Evolutionary conservation across 2,888 invertebrate genomes (phyloP).

Genomic region (Dysmachus trigonus): DNA sequence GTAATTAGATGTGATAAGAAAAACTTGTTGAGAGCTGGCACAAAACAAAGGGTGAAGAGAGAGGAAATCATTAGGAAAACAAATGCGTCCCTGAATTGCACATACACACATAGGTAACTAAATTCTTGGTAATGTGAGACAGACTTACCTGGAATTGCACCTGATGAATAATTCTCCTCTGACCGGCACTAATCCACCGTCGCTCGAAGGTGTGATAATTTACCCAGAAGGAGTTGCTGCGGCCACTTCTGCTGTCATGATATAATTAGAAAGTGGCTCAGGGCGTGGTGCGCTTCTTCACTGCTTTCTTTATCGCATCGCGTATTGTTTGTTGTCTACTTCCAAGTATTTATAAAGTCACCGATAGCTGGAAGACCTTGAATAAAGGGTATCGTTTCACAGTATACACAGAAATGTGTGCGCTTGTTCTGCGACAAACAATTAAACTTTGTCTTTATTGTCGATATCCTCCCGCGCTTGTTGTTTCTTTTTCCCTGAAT

Average conservation of each 20-base stretch:
- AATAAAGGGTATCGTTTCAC: slow-evolving; percentile 22
- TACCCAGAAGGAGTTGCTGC: not conserved
- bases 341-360: not conserved
- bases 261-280: not conserved
- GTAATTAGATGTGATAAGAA: not conserved
- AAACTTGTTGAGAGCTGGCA: not conserved
- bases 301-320: not conserved
- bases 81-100: not conserved
- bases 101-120: too few species aligned
- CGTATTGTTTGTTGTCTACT: not conserved
- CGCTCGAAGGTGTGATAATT: not conserved
- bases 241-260: not conserved
- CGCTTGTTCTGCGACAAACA: slow-evolving; percentile 1
- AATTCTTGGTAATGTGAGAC: not conserved
- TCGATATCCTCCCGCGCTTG: not conserved
- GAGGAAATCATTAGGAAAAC: not conserved
- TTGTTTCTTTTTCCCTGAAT: not conserved
- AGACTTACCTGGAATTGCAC: not conserved
- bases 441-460: slow-evolving; percentile 16
- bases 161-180: not conserved
- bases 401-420: not conserved
- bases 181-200: not conserved
- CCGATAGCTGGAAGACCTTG: slow-evolving; percentile 8
- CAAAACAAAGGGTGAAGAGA: not conserved
- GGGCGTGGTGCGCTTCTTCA: not conserved